These are phyloP conservation scores for Anas platyrhynchos DNA, from an alignment of 2,113 vertebrate genomes.

Conservation along the genomic window DNA sequence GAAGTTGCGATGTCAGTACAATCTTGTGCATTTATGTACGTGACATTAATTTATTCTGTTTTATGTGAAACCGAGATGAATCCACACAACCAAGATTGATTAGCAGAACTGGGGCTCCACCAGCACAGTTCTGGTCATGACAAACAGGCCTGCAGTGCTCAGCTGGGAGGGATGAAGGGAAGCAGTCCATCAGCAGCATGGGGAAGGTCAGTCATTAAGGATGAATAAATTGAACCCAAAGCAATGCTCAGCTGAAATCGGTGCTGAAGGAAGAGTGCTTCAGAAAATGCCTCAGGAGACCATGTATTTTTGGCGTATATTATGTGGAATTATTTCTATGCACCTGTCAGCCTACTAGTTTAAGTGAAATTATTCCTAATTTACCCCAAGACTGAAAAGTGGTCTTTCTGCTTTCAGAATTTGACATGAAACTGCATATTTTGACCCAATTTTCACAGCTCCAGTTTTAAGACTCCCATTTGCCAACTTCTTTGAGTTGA, in stretches of 20 bases:
- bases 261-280: neutral
- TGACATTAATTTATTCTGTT: neutral
- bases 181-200: neutral
- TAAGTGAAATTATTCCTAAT: neutral
- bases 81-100: neutral
- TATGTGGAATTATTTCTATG: neutral
- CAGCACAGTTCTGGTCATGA: neutral
- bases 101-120: neutral
- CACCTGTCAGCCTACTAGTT: neutral
- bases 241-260: neutral
- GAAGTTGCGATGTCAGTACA: fast-evolving
- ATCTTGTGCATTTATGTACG: neutral
- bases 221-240: neutral
- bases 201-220: neutral
- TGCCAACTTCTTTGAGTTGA: neutral
- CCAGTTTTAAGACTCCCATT: neutral
- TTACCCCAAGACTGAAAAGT: neutral
- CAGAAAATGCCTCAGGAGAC: neutral
- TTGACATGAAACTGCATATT: neutral
- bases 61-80: neutral
- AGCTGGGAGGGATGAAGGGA: neutral
- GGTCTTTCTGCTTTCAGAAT: neutral
- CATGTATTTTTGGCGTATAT: neutral
- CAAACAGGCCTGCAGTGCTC: neutral
- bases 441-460: neutral